A percentile compares a stretch with the other conserved stretches of the same genome.
These are phyloP conservation scores for Syndactyla subalaris DNA, from an alignment of 2,797 vertebrate genomes.

Conservation along the genomic window DNA sequence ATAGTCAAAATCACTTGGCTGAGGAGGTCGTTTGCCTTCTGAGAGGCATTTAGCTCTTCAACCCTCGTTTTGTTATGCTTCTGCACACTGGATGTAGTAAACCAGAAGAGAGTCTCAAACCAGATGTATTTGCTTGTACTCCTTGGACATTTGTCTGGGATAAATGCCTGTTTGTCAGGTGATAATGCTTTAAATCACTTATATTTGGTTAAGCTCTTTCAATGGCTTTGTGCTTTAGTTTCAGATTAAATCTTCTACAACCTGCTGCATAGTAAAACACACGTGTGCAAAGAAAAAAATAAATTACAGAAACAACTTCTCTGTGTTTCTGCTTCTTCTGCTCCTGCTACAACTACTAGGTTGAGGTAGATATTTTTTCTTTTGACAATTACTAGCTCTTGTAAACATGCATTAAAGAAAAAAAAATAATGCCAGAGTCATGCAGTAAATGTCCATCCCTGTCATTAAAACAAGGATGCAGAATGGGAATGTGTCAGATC, in stretches of 20 bases:
- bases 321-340: not conserved
- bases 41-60: not conserved
- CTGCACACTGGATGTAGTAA: rapidly evolving
- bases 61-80: not conserved
- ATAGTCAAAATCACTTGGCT: not conserved
- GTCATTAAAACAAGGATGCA: not conserved
- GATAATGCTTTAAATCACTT: not conserved
- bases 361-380: not conserved
- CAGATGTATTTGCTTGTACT: not conserved
- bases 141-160: not conserved
- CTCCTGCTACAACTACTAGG: not conserved
- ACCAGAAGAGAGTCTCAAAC: not conserved
- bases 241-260: not conserved
- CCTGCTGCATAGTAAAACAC: not conserved
- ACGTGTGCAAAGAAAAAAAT: not conserved
- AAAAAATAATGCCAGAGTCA: not conserved
- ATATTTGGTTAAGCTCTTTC: not conserved
- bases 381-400: not conserved
- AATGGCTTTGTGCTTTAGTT: not conserved
- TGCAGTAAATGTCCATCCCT: not conserved
- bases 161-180: not conserved
- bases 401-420: not conserved
- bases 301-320: not conserved
- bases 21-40: not conserved
- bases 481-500: not conserved